Evolutionary conservation across 2,113 vertebrate species (phyloP).

Genomic region (Mesembrinibis cayennensis): DNA sequence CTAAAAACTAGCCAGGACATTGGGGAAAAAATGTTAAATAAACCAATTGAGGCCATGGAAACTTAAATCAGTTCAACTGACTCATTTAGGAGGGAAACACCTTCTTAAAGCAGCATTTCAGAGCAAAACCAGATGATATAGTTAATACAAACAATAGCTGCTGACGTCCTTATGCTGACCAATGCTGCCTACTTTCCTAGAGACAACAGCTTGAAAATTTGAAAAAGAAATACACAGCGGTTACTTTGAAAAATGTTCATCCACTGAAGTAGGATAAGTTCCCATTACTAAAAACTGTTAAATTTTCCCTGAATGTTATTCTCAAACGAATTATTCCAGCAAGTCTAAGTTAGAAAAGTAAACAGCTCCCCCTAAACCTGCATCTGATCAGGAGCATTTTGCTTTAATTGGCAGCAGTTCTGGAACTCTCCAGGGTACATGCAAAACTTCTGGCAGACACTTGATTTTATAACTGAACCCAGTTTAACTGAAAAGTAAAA

Average conservation of each 20-base stretch:
- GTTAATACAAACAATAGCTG: not conserved
- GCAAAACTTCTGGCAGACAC: constrained; percentile 21
- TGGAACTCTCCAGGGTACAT: not conserved
- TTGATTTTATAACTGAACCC: constrained; percentile 52
- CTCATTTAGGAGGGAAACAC: not conserved
- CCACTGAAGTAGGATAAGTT: not conserved
- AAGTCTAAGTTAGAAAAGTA: not conserved
- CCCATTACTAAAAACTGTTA: not conserved
- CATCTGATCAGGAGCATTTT: not conserved
- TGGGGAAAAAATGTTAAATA: not conserved
- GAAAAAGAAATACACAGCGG: not conserved
- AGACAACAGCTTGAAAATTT: not conserved
- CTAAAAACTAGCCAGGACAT: not conserved
- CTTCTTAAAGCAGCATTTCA: not conserved
- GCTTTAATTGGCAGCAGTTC: constrained; percentile 15
- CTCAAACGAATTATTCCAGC: not conserved
- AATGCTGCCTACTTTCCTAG: not conserved
- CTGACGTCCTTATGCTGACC: not conserved
- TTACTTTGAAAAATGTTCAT: not conserved
- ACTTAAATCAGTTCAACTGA: not conserved
- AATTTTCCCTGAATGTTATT: not conserved
- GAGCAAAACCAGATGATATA: not conserved
- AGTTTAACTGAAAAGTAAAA: constrained; percentile 61
- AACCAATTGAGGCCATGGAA: not conserved
- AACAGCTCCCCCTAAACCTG: not conserved